Percentiles rank a stretch among this genome's conserved stretches.
Evolutionary conservation across 2,797 vertebrate species (phyloP).

Genomic region (Lepus townsendii): DNA sequence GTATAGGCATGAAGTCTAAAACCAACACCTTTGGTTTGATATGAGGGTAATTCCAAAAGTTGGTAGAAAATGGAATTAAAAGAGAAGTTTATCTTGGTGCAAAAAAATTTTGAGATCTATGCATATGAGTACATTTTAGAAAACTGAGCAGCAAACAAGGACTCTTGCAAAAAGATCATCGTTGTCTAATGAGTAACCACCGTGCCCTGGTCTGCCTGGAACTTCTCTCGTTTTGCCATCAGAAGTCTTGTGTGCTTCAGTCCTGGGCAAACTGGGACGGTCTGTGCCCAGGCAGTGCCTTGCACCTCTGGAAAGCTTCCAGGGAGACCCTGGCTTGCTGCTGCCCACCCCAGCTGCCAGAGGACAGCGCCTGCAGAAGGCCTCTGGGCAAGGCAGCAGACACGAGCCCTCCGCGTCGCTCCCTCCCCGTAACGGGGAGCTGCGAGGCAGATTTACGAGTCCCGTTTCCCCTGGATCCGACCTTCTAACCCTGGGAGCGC

Average conservation of each 20-base stretch:
- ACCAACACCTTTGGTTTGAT: not conserved
- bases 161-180: not conserved
- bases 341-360: too few relatives aligned
- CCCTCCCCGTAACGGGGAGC: constrained; percentile 46
- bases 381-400: not conserved
- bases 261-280: not conserved
- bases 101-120: too few relatives aligned
- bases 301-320: not conserved
- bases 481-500: constrained; percentile 74
- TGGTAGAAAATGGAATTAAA: too few relatives aligned
- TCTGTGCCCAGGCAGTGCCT: not conserved
- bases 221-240: not conserved
- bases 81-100: too few relatives aligned
- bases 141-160: constrained; percentile 8
- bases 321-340: not conserved
- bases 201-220: not conserved
- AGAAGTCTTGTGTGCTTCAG: not conserved
- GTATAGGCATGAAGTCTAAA: not conserved
- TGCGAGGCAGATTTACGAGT: constrained; percentile 77
- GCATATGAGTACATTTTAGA: not conserved
- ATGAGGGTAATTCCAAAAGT: too few relatives aligned
- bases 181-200: not conserved
- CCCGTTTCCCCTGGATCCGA: constrained; percentile 68
- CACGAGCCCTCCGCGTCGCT: not conserved
- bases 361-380: not conserved